A percentile compares a stretch with the other conserved stretches of the same genome.
phyloP scores from a whole-genome alignment of 2,113 vertebrate species.

The Donacobius atricapilla region DNA sequence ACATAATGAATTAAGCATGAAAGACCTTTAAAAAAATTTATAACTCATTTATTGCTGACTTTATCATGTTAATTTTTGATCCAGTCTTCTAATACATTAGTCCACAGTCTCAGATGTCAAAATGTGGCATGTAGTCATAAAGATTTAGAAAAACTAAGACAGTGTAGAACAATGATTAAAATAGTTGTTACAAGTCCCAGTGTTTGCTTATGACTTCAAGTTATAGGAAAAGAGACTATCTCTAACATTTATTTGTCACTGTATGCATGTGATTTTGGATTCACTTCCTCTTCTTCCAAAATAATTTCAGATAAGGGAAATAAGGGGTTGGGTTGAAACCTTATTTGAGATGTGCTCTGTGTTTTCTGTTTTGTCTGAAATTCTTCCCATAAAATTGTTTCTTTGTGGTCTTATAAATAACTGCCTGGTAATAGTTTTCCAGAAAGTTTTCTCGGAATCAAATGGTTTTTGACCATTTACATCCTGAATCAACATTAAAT shows the following conservation, averaged over 20 bases:
- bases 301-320: neutral
- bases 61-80: neutral
- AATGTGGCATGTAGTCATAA: neutral
- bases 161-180: neutral
- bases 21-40: neutral
- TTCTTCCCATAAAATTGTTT: neutral
- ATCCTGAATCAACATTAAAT: neutral
- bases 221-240: neutral
- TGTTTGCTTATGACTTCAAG: neutral
- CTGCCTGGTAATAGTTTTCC: neutral
- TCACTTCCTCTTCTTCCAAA: neutral
- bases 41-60: neutral
- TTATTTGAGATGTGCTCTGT: neutral
- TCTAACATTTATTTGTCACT: neutral
- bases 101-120: neutral
- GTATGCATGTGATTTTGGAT: neutral
- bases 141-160: neutral
- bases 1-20: neutral
- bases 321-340: neutral
- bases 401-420: neutral
- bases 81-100: neutral
- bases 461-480: neutral
- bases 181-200: neutral
- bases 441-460: neutral
- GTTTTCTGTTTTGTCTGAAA: neutral